A percentile compares a stretch with the other conserved stretches of the same genome.
phyloP scores from a whole-genome alignment of 2,797 vertebrate genomes.

The Cirrhinus mrigala region DNA sequence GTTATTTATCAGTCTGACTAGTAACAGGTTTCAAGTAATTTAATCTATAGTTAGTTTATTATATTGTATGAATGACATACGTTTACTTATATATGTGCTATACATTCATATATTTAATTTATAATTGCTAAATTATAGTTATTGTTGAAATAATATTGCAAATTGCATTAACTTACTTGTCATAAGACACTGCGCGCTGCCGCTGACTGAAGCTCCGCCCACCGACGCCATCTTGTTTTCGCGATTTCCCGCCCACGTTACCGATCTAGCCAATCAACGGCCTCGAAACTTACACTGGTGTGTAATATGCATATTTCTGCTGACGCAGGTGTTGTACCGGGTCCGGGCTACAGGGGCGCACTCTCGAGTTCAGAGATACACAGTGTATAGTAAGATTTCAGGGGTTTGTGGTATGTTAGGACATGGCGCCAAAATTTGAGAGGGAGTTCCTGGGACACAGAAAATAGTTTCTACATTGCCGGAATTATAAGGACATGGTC shows the following conservation, averaged over 20 bases:
- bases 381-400: background rate
- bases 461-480: background rate
- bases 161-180: background rate
- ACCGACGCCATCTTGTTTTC: background rate
- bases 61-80: too few species aligned
- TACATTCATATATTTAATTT: background rate
- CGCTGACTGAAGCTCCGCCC: background rate
- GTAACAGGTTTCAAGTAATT: too few species aligned
- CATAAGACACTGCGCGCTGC: background rate
- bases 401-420: slow-evolving; percentile 23
- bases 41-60: too few species aligned
- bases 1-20: too few species aligned
- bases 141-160: background rate
- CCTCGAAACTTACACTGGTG: background rate
- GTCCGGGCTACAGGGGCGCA: background rate
- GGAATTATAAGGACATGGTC: slow-evolving; percentile 29
- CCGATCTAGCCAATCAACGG: background rate
- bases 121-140: too few species aligned
- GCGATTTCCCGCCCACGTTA: background rate
- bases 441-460: background rate
- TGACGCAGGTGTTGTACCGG: background rate
- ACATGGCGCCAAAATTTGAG: slow-evolving; percentile 9
- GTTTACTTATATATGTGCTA: background rate
- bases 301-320: background rate
- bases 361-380: background rate